Percentiles rank a stretch among this genome's conserved stretches.
phyloP scores from a whole-genome alignment of 2,113 vertebrate genomes.

The Spilogale gracilis region DNA sequence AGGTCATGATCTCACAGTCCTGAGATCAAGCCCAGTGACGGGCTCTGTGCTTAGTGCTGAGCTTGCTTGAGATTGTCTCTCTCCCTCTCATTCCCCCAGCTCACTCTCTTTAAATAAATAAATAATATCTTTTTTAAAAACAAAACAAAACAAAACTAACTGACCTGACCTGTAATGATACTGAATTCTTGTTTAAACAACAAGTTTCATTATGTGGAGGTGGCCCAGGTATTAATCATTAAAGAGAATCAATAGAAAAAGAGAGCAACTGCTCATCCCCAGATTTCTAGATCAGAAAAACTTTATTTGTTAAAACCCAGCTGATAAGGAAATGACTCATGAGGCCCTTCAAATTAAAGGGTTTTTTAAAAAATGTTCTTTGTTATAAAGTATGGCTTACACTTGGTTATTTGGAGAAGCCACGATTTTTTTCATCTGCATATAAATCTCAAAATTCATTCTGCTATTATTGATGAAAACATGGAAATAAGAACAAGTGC shows the following conservation, averaged over 20 bases:
- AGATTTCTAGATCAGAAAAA: not conserved
- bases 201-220: not conserved
- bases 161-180: not conserved
- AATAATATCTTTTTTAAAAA: not conserved
- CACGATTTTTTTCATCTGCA: not conserved
- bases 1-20: not conserved
- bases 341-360: not conserved
- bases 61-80: not conserved
- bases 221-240: not conserved
- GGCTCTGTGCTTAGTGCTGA: not conserved
- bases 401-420: conserved; percentile 25
- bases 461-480: conserved; percentile 23
- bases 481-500: not conserved
- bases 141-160: not conserved
- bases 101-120: not conserved
- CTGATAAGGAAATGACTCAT: not conserved
- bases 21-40: not conserved
- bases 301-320: not conserved
- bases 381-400: conserved; percentile 9
- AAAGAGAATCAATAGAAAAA: not conserved
- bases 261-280: not conserved
- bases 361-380: conserved; percentile 40
- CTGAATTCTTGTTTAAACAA: not conserved
- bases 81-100: not conserved
- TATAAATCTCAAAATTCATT: conserved; percentile 43